phyloP scores from a whole-genome alignment of 2,797 vertebrate species.

The Poeciliopsis gracilis region DNA sequence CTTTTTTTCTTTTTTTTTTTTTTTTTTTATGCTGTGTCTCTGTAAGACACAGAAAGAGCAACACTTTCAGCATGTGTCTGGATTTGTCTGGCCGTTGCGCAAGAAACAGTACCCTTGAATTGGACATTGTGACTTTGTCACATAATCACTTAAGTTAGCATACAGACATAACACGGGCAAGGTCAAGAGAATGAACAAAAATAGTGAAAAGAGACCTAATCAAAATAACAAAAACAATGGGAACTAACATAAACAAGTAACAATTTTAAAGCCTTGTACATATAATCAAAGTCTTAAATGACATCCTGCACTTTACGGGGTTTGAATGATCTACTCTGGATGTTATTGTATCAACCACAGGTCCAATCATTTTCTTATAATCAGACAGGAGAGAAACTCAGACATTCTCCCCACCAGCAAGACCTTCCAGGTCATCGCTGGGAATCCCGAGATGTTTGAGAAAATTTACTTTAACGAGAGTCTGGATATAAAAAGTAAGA shows the following conservation, averaged over 20 bases:
- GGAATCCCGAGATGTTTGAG: neutral
- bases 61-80: neutral
- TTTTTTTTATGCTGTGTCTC: neutral
- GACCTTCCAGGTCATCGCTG: neutral
- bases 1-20: neutral
- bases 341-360: neutral
- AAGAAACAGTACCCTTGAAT: conserved; percentile 11
- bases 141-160: conserved; percentile 11
- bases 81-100: neutral
- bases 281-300: neutral
- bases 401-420: neutral
- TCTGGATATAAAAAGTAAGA: too few relatives aligned
- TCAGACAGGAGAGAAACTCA: neutral
- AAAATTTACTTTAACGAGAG: too few relatives aligned
- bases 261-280: neutral
- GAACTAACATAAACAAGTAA: neutral
- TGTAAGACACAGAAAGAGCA: conserved; percentile 7
- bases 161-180: conserved; percentile 25
- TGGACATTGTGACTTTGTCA: conserved; percentile 12
- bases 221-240: neutral
- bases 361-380: neutral
- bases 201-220: neutral
- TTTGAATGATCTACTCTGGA: neutral
- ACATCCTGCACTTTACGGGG: neutral
- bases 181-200: conserved; percentile 10